phyloP scores from a whole-genome alignment of 2,113 vertebrate genomes.

The Microcebus murinus region DNA sequence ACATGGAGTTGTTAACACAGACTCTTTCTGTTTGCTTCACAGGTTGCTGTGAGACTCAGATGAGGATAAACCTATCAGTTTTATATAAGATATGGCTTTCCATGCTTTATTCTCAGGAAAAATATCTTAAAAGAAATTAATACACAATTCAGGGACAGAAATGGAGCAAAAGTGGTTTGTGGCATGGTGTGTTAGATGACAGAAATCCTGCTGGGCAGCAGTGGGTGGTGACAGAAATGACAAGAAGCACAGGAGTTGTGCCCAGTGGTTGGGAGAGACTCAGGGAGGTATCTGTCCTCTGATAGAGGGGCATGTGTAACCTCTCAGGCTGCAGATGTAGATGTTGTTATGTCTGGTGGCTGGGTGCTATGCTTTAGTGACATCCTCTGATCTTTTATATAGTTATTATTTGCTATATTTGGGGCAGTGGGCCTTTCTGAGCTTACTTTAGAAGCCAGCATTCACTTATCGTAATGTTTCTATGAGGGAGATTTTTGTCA shows the following conservation, averaged over 20 bases:
- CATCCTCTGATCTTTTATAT: background rate
- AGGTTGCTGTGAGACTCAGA: background rate
- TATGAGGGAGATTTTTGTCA: background rate
- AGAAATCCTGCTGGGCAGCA: constrained; percentile 32
- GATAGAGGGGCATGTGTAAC: background rate
- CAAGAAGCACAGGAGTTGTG: background rate
- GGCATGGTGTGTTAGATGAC: background rate
- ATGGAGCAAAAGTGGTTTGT: background rate
- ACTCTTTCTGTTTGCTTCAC: background rate
- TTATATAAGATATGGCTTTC: background rate
- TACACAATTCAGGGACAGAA: background rate
- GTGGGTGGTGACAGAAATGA: background rate
- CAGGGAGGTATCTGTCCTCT: background rate
- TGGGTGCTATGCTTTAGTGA: background rate
- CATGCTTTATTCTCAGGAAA: background rate
- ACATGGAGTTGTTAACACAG: background rate
- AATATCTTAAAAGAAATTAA: background rate
- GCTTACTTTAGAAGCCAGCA: background rate
- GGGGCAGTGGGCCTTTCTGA: background rate
- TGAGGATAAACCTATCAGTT: background rate
- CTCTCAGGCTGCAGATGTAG: background rate
- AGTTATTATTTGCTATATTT: background rate
- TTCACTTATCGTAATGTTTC: background rate
- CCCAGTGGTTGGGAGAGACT: background rate
- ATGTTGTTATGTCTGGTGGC: rapidly evolving